Percentiles rank a stretch among this genome's conserved stretches.
Evolutionary conservation across 2,797 vertebrate species (phyloP).

Genomic region (Capromys pilorides): DNA sequence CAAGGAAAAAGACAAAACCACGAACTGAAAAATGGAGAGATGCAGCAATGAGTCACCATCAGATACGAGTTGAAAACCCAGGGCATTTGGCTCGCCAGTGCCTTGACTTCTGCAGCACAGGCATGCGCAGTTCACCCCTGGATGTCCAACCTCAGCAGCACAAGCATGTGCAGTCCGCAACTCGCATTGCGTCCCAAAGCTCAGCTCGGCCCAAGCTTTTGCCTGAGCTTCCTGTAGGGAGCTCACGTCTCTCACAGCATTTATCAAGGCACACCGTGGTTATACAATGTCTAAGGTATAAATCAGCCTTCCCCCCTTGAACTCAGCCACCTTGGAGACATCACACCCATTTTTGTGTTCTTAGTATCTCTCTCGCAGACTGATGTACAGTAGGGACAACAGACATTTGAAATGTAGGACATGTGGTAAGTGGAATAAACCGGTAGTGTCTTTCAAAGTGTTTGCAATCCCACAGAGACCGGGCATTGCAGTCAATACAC

Average conservation of each 20-base stretch:
- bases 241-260: background rate
- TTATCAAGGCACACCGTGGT: background rate
- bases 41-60: background rate
- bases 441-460: background rate
- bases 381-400: no score
- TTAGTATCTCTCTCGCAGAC: background rate
- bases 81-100: background rate
- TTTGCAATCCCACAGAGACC: background rate
- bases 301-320: background rate
- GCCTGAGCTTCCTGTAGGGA: background rate
- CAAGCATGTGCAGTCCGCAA: background rate
- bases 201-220: background rate
- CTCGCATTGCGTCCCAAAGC: background rate
- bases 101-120: background rate
- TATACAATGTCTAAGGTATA: background rate
- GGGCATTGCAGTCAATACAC: no score
- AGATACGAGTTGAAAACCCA: background rate
- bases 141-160: background rate
- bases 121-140: background rate
- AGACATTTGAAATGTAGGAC: background rate
- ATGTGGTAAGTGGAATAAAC: fast-evolving
- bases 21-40: background rate
- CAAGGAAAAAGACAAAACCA: background rate
- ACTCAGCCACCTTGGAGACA: background rate
- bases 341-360: background rate